Evolutionary conservation across 2,113 vertebrate species (phyloP).

Genomic region (Phyllostomus discolor): DNA sequence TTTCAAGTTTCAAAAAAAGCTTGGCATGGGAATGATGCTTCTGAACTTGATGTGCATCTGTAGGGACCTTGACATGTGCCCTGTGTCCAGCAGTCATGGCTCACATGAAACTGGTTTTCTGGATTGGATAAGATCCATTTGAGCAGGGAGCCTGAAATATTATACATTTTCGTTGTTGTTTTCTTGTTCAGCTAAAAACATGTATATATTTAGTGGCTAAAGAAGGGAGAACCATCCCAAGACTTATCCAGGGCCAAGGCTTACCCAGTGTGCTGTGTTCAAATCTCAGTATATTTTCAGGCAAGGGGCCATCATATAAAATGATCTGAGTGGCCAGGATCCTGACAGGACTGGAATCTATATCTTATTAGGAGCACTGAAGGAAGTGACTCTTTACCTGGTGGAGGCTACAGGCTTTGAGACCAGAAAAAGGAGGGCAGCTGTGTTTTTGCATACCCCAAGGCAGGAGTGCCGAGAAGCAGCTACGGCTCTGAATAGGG

Average conservation of each 20-base stretch:
- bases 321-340: not conserved
- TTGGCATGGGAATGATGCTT: not conserved
- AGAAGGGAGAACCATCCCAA: not conserved
- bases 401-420: not conserved
- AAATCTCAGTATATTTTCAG: not conserved
- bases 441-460: not conserved
- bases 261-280: not conserved
- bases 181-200: slow-evolving; percentile 2
- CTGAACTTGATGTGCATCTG: not conserved
- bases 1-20: not conserved
- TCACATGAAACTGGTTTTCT: not conserved
- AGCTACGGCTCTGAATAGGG: not conserved
- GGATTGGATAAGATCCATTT: not conserved
- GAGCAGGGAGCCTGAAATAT: not conserved
- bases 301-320: not conserved
- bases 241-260: not conserved
- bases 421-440: not conserved
- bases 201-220: not conserved
- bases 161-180: not conserved
- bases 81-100: not conserved
- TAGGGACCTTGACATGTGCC: not conserved
- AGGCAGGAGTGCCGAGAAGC: not conserved
- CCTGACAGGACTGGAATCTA: not conserved
- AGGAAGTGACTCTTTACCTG: not conserved
- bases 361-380: not conserved